Evolutionary conservation across 1,140 invertebrate species (phyloP).

Genomic region (Amphibalanus amphitrite): DNA sequence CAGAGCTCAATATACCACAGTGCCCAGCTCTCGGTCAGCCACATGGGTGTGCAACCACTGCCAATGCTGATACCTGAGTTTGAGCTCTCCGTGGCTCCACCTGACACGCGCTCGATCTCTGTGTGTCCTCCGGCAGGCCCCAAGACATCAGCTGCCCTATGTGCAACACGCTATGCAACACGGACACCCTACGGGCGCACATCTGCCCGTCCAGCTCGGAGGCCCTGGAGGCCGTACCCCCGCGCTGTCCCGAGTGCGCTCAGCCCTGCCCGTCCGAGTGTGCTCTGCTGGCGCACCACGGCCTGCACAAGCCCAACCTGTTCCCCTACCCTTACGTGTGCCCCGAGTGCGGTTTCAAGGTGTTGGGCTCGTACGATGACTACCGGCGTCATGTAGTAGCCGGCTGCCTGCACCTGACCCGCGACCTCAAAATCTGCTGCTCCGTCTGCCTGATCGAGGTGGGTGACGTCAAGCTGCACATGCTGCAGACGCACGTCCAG

Average conservation of each 20-base stretch:
- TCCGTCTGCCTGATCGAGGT: conserved; percentile 4
- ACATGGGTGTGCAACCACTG: no score
- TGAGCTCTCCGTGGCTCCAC: no score
- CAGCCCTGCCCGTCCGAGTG: neutral
- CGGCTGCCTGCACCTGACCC: neutral
- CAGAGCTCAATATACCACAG: no score
- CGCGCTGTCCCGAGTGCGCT: neutral
- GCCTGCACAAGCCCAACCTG: conserved; percentile 2
- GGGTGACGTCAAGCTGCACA: neutral
- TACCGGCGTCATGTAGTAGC: neutral
- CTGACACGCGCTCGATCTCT: neutral
- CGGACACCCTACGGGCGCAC: neutral
- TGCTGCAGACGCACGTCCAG: conserved; percentile 4
- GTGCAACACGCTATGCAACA: conserved; percentile 2
- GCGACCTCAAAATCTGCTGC: neutral
- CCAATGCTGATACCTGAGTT: no score
- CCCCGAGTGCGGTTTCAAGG: neutral
- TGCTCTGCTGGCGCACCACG: neutral
- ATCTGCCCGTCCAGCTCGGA: neutral
- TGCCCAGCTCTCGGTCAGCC: no score
- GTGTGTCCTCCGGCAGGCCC: neutral
- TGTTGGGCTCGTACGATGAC: neutral
- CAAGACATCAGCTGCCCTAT: neutral
- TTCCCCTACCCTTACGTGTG: conserved; percentile 1
- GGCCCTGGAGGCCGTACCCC: neutral